phyloP scores from a whole-genome alignment of 2,888 invertebrate species.

The Slavum lentiscoides region DNA sequence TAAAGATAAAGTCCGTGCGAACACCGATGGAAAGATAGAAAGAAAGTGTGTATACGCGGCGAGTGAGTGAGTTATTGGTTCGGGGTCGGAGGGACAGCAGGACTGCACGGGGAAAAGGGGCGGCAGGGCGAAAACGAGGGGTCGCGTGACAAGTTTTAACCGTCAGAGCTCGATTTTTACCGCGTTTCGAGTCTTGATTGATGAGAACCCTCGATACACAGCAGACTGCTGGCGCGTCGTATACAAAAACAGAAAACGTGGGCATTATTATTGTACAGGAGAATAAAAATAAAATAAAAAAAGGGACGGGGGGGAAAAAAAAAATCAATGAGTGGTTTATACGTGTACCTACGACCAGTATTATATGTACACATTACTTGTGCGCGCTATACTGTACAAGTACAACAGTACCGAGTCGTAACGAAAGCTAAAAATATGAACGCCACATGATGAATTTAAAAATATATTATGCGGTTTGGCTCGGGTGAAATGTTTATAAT shows the following conservation, averaged over 20 bases:
- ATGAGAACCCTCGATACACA: slow-evolving; percentile 40
- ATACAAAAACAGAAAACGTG: slow-evolving; percentile 30
- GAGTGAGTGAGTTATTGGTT: background rate
- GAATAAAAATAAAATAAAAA: background rate
- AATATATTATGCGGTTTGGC: slow-evolving; percentile 36
- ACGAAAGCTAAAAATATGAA: slow-evolving; percentile 51
- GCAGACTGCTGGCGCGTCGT: slow-evolving; percentile 12
- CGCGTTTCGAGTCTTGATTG: slow-evolving; percentile 49
- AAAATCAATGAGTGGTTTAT: slow-evolving; percentile 37
- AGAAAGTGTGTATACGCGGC: background rate
- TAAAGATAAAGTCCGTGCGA: slow-evolving; percentile 45
- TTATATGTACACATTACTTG: too few relatives aligned
- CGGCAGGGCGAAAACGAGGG: slow-evolving; percentile 10
- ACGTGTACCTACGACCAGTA: too few relatives aligned
- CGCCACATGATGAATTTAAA: slow-evolving; percentile 48
- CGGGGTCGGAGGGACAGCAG: background rate
- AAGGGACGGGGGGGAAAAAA: background rate
- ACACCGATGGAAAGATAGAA: slow-evolving; percentile 4
- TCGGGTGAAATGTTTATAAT: slow-evolving; percentile 31
- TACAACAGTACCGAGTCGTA: slow-evolving; percentile 6
- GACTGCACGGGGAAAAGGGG: too few relatives aligned
- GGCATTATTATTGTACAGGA: background rate
- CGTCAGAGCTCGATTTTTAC: slow-evolving; percentile 47
- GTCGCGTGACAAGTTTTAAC: slow-evolving; percentile 50
- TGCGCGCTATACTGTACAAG: too few relatives aligned